These are phyloP conservation scores for Puma concolor DNA, from an alignment of 2,113 vertebrate genomes.

Conservation along the genomic window DNA sequence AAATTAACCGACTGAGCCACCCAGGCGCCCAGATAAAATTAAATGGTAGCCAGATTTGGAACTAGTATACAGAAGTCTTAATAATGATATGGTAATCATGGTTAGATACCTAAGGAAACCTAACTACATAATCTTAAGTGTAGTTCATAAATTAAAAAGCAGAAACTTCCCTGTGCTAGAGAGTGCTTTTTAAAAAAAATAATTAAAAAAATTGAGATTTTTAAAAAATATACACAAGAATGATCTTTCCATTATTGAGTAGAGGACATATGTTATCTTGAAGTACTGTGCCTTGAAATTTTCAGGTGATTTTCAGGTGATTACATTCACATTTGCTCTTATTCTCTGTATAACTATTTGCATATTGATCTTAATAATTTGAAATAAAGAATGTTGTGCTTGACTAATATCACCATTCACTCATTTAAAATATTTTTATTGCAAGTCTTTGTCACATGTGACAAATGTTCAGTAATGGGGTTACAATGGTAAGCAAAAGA, in stretches of 20 bases:
- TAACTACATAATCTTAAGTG: constrained; percentile 44
- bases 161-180: constrained; percentile 5
- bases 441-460: background rate
- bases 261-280: background rate
- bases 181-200: constrained; percentile 12
- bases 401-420: background rate
- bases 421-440: background rate
- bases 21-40: background rate
- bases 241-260: constrained; percentile 16
- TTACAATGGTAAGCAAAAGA: background rate
- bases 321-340: background rate
- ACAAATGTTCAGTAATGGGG: background rate
- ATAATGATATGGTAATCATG: background rate
- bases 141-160: constrained; percentile 55
- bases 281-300: background rate
- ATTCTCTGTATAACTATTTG: background rate
- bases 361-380: constrained; percentile 9
- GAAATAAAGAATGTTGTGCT: background rate
- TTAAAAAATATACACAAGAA: background rate
- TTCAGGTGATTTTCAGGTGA: background rate
- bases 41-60: constrained; percentile 39
- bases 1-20: background rate
- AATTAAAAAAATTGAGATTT: background rate
- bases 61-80: background rate
- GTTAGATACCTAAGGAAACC: constrained; percentile 14